These are phyloP conservation scores for Tribolium freemani DNA, from an alignment of 2,888 invertebrate species.

Conservation along the genomic window DNA sequence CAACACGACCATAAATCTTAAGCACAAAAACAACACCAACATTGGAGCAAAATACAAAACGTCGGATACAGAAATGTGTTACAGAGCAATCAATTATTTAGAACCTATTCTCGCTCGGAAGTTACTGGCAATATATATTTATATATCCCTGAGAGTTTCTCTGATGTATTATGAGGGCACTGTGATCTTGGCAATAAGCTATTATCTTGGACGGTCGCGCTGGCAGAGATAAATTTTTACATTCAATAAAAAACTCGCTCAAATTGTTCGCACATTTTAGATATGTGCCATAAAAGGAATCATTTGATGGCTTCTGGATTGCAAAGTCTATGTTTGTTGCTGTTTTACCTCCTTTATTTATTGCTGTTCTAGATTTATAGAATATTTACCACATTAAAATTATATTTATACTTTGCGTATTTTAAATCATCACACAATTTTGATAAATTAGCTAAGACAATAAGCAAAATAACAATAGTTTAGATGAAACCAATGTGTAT, in stretches of 20 bases:
- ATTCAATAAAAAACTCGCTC: constrained; percentile 27
- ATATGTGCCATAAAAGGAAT: background rate
- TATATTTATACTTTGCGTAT: too few relatives aligned
- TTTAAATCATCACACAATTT: too few relatives aligned
- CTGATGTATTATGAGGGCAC: constrained; percentile 29
- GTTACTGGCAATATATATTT: constrained; percentile 55
- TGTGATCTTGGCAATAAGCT: constrained; percentile 33
- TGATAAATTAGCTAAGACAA: too few relatives aligned
- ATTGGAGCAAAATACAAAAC: constrained; percentile 51
- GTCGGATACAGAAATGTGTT: constrained; percentile 54
- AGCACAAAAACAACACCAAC: constrained; percentile 49
- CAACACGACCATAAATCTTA: constrained; percentile 55
- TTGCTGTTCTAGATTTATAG: too few relatives aligned
- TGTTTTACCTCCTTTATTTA: too few relatives aligned
- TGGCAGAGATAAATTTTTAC: constrained; percentile 32
- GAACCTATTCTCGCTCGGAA: constrained; percentile 51
- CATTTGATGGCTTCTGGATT: background rate
- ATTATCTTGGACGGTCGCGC: constrained; percentile 11
- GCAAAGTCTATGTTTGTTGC: background rate
- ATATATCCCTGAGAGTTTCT: constrained; percentile 45
- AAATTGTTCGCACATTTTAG: constrained; percentile 14
- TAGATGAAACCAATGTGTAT: too few relatives aligned
- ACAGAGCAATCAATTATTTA: constrained; percentile 57
- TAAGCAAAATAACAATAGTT: too few relatives aligned
- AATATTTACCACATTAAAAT: too few relatives aligned